Base-by-base conservation (phyloP, 2,113 vertebrate genomes). In the Fulmarus glacialis region DNA sequence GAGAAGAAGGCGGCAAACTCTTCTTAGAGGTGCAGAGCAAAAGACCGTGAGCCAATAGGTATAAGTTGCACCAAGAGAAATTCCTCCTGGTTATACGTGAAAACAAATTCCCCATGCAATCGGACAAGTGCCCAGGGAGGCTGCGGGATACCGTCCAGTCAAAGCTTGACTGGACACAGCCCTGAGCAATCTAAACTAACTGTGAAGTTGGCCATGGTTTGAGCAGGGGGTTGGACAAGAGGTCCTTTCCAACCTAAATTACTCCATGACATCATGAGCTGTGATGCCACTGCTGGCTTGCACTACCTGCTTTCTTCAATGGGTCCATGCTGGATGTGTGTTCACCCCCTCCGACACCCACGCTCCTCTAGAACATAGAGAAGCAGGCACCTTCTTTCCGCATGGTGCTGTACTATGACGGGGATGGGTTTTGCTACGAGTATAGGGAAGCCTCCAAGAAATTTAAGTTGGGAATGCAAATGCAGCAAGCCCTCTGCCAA, bases 61-160 rank as follows among this genome's bases (percentile, higher is more conserved):
- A 1, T 4, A 6, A 63, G 17, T 2, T 43, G 13, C 45, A 77
- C 15, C 26, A n/a, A 34, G 11, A 70, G n/a, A 53, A 79, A 59
- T n/a, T 59, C 56, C 32, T 63, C 16, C 38, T 8, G 11, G 24
- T 71, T 36, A 1, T 3, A 47, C 21, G 36, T 9, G 13, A 36
- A 72, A 77, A 14, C 0, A 18, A 71, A 79, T 22, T 59, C 47
- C 52, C 12, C 5, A 2, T 22, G n/a, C 2, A 23, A 47, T 18
- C 0, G 0, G 29, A 13, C 3, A 26, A 45, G 11, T 4, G 4
- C 43, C 43, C 48, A 53, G 64, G 67, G 15, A 75, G 27, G 4
- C 42, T 6, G 3, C 0, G 19, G 47, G 17, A 42, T 15, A 7
- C 12, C 2, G 0, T 24, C 43, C 6, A 12, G 8, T 29, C 45